Evolutionary conservation across 2,888 invertebrate genomes (phyloP), one percentile per base, ranked within the genome.

Genomic region (Drosophila meridiana): DNA sequence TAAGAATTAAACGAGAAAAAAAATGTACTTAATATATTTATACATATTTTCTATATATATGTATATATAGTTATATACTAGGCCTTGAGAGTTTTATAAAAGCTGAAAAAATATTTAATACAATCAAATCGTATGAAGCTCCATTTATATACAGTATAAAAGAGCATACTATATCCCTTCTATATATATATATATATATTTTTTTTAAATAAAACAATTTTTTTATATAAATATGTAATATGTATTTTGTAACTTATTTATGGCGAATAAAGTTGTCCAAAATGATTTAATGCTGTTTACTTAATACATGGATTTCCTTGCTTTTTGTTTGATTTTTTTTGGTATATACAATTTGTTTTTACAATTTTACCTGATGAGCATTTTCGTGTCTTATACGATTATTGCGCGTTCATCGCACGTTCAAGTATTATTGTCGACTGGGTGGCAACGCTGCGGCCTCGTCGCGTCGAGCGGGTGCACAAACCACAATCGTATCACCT

Each of bases 211-310:
- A 61, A 58, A 43, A 45, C 40, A 73, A 66, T 42, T 43, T 32
- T 60, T 78, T 8, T 62, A 58, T 47, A 38, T 40, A 38, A 48
- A 34, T 36, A 52, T 52, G 20, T 63, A 63, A 69, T 55, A 72
- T 63, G 62, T 72, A 81, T 63, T 81, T 81, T 72, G 56, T 87
- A 84, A 79, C 80, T 80, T 90, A 90, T 85, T 82, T 74, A 66
- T 87, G 83, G 87, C 67, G 70, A 90, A 90, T 85, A 86, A 90
- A 86, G 82, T 89, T 89, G 84, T 83, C 84, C 70, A 86, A 90
- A 86, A 87, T 68, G 34, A 59, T 70, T 63, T 38, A 48, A 75
- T 48, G 55, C 55, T 55, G 28, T 40, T 55, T 55, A 58, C 65
- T 45, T 60, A 68, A 60, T 79, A 70, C 61, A 57, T 70, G 50